These are phyloP conservation scores for Peribatodes rhomboidaria DNA, from an alignment of 2,888 invertebrate species.

Conservation along the genomic window DNA sequence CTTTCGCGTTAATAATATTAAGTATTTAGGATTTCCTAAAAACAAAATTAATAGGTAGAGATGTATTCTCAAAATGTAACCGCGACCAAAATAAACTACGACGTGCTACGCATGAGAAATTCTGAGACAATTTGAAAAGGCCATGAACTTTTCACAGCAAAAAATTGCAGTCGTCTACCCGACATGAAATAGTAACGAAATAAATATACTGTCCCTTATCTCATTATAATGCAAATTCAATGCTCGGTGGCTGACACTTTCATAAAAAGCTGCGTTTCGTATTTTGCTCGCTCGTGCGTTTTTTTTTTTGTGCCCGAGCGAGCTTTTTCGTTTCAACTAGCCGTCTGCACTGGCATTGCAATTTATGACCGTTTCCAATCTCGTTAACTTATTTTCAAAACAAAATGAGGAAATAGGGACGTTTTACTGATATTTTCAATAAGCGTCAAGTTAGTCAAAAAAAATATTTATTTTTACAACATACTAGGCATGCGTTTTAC, in stretches of 20 bases:
- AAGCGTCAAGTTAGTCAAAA: too few relatives aligned
- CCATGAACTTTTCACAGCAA: background rate
- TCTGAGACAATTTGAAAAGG: background rate
- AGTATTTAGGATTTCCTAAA: too few relatives aligned
- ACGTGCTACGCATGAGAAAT: too few relatives aligned
- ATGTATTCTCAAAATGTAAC: too few relatives aligned
- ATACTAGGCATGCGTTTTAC: too few relatives aligned
- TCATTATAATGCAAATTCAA: conserved; percentile 26
- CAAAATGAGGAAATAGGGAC: background rate
- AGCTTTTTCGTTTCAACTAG: conserved; percentile 13
- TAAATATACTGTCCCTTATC: conserved; percentile 16
- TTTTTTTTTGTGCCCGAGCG: too few relatives aligned
- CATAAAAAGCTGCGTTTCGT: conserved; percentile 4
- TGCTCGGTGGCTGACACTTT: conserved; percentile 7
- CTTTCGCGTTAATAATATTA: too few relatives aligned
- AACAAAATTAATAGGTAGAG: too few relatives aligned
- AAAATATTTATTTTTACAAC: too few relatives aligned
- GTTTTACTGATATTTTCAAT: too few relatives aligned
- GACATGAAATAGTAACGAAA: conserved; percentile 18
- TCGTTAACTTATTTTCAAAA: background rate
- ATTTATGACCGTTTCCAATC: background rate
- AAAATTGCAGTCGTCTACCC: conserved; percentile 10
- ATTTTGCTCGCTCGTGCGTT: too few relatives aligned
- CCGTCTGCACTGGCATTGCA: background rate
- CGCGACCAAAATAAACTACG: too few relatives aligned